Conservation (phyloP, 2,113 vertebrate genomes). For the Arenaria interpres region DNA sequence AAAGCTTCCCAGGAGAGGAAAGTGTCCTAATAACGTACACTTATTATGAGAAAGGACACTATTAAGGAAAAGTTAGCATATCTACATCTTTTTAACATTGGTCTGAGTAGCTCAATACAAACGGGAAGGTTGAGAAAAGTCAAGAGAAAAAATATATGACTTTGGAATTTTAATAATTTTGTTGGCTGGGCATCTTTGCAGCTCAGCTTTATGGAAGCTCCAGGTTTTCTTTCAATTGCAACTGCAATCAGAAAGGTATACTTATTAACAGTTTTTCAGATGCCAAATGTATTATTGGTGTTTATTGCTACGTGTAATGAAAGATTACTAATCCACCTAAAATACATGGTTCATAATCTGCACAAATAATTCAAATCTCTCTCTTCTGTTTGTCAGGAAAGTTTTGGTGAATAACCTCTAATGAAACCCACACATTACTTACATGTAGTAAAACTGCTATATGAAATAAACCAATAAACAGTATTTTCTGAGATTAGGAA, state of each 20-base stretch:
- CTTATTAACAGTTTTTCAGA: background rate
- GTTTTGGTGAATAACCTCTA: background rate
- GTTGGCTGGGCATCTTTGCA: background rate
- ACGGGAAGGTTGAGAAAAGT: background rate
- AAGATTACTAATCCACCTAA: background rate
- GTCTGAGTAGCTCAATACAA: background rate
- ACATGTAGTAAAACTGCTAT: background rate
- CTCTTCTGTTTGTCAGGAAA: background rate
- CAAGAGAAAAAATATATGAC: background rate
- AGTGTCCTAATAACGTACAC: constrained; percentile 25
- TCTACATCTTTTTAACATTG: constrained; percentile 23
- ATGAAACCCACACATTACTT: background rate
- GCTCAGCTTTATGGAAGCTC: background rate
- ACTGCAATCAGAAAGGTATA: background rate
- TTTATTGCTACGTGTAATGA: background rate
- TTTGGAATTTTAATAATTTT: background rate
- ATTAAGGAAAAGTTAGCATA: constrained; percentile 24
- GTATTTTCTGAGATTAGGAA: background rate
- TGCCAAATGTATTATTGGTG: background rate
- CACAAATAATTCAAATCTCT: background rate
- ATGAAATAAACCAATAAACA: background rate
- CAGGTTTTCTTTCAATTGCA: background rate
- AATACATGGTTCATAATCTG: background rate
- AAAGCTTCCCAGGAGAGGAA: constrained; percentile 17
- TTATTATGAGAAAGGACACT: constrained; percentile 21